Evolutionary conservation across 2,797 vertebrate species (phyloP).

Genomic region (Bradypodion pumilum): DNA sequence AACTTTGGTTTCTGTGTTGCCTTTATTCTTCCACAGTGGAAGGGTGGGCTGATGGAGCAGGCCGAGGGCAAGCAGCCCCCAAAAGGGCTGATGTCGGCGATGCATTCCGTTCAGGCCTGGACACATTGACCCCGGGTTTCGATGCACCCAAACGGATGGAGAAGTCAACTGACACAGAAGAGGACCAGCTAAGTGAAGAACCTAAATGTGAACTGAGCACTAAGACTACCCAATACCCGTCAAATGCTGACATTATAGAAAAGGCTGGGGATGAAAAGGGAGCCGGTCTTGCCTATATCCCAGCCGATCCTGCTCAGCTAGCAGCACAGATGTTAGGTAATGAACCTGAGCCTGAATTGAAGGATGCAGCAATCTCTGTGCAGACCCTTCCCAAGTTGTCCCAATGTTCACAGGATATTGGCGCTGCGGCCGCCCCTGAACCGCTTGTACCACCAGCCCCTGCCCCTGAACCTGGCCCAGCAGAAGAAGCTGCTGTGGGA

Average conservation of each 20-base stretch:
- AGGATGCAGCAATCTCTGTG: conserved; percentile 68
- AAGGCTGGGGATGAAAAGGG: conserved; percentile 17
- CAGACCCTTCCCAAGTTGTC: conserved; percentile 38
- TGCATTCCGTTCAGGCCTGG: not conserved
- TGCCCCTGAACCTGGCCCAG: not conserved
- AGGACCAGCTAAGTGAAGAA: conserved; percentile 53
- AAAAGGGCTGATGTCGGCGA: conserved; percentile 46
- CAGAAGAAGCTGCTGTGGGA: not conserved
- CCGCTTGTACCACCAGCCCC: not conserved
- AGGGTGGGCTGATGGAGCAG: conserved; percentile 59
- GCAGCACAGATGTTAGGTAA: conserved; percentile 69
- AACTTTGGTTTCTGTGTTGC: not conserved
- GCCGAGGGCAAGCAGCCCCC: conserved; percentile 1
- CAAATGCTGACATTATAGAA: conserved; percentile 15
- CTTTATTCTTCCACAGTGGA: conserved; percentile 51
- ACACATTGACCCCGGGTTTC: not conserved
- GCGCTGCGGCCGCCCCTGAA: not conserved
- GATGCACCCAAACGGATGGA: conserved; percentile 47
- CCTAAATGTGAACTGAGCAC: conserved; percentile 26
- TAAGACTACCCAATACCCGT: conserved; percentile 62
- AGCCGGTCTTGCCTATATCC: conserved; percentile 54
- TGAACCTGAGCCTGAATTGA: conserved; percentile 64
- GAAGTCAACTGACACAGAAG: conserved; percentile 64
- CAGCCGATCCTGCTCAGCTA: conserved; percentile 67
- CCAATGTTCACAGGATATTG: conserved; percentile 26